A percentile compares a stretch with the other conserved stretches of the same genome.
phyloP scores from a whole-genome alignment of 1,140 invertebrate species.

The Artemia franciscana region DNA sequence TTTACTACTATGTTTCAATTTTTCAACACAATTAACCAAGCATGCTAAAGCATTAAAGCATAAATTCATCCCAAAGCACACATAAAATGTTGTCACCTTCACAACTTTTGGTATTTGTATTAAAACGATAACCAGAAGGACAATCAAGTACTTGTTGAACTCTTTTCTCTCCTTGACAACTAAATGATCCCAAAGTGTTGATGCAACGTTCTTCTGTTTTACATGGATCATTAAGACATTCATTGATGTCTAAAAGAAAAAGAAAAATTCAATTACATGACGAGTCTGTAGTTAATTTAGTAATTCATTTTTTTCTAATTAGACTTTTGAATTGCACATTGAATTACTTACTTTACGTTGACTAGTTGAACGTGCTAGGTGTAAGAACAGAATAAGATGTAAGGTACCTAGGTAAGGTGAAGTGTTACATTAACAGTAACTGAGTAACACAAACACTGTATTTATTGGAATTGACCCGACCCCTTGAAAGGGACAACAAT shows the following conservation, averaged over 20 bases:
- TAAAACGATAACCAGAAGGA: conserved; percentile 39
- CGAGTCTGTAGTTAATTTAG: too few species aligned
- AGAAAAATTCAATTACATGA: background rate
- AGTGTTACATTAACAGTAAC: too few species aligned
- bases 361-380: background rate
- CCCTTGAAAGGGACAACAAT: too few species aligned
- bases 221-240: conserved; percentile 39
- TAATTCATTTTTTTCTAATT: too few species aligned
- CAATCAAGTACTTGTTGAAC: conserved; percentile 22
- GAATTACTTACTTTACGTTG: background rate
- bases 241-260: conserved; percentile 34
- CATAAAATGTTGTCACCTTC: conserved; percentile 24
- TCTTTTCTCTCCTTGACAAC: conserved; percentile 24
- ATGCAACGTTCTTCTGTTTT: conserved; percentile 35
- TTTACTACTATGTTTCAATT: too few species aligned
- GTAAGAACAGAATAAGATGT: background rate
- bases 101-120: conserved; percentile 26
- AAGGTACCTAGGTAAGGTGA: too few species aligned
- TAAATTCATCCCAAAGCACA: background rate
- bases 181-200: conserved; percentile 37
- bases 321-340: background rate
- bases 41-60: too few species aligned
- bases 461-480: too few species aligned
- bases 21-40: too few species aligned
- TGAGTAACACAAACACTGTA: too few species aligned